Conservation (phyloP, 2,797 vertebrate species). For the Heliangelus exortis region DNA sequence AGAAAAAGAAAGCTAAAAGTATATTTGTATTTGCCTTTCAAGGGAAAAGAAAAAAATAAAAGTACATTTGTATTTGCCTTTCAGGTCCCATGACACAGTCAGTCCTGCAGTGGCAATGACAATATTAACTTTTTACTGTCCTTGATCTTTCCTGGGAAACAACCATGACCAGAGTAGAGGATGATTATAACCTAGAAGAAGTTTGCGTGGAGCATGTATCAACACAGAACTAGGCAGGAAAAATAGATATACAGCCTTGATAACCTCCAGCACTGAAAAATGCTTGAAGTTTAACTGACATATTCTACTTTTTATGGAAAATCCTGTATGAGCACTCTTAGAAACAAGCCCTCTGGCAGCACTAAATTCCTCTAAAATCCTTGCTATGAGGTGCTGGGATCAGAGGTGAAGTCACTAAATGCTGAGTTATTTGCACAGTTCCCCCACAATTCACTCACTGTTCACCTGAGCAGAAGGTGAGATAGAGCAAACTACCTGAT, state of each 20-base stretch:
- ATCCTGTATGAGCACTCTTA: background rate
- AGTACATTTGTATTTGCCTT: conserved; percentile 41
- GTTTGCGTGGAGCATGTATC: background rate
- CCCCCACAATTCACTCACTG: background rate
- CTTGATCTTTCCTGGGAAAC: conserved; percentile 9
- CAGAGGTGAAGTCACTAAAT: conserved; percentile 21
- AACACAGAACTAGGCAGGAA: background rate
- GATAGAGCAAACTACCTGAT: background rate
- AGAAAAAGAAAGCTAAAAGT: conserved; percentile 35
- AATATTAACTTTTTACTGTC: conserved; percentile 7
- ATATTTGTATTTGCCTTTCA: conserved; percentile 48
- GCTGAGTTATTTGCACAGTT: conserved; percentile 3
- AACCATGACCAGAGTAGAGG: background rate
- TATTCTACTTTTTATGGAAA: background rate
- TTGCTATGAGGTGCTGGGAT: background rate
- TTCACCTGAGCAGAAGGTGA: background rate
- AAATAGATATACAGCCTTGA: background rate
- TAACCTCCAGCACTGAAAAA: background rate
- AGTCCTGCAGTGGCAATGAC: background rate
- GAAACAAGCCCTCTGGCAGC: background rate
- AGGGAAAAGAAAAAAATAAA: conserved; percentile 15
- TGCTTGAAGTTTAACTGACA: background rate
- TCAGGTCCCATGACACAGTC: background rate
- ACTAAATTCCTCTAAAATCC: background rate
- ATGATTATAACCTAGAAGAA: background rate